Conservation (phyloP, 2,113 vertebrate genomes). For the Brienomyrus brachyistius region DNA sequence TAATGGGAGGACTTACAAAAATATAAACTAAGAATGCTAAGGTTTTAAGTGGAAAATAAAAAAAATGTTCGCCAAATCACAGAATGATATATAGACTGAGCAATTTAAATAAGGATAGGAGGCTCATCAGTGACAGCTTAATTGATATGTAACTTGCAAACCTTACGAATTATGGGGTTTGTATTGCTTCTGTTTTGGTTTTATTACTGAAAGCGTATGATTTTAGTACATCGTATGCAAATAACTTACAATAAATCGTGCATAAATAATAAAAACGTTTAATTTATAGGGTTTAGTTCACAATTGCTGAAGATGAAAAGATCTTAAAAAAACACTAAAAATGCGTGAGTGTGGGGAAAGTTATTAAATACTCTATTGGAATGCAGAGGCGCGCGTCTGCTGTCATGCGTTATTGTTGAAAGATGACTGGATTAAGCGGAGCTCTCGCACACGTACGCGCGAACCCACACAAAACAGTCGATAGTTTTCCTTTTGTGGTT, state of each 20-base stretch:
- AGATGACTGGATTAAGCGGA: neutral
- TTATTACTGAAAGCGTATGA: neutral
- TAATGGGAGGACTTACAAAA: neutral
- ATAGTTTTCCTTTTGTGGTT: conserved; percentile 48
- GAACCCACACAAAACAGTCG: conserved; percentile 32
- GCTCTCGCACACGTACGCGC: neutral
- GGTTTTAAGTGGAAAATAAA: neutral
- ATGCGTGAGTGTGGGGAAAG: neutral
- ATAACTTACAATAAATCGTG: neutral
- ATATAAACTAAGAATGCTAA: conserved; percentile 1
- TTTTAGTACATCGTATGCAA: neutral
- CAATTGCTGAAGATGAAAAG: neutral
- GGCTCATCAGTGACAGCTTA: neutral
- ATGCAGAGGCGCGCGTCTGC: neutral
- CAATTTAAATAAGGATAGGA: neutral
- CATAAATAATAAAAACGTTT: neutral
- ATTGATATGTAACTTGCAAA: neutral
- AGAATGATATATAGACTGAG: neutral
- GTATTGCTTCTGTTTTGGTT: neutral
- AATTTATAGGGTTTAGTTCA: neutral
- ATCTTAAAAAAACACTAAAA: neutral
- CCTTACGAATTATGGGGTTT: neutral
- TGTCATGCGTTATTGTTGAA: neutral
- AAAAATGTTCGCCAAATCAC: neutral
- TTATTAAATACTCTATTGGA: neutral